phyloP scores from a whole-genome alignment of 2,113 vertebrate genomes.

The Corydoras sp. region DNA sequence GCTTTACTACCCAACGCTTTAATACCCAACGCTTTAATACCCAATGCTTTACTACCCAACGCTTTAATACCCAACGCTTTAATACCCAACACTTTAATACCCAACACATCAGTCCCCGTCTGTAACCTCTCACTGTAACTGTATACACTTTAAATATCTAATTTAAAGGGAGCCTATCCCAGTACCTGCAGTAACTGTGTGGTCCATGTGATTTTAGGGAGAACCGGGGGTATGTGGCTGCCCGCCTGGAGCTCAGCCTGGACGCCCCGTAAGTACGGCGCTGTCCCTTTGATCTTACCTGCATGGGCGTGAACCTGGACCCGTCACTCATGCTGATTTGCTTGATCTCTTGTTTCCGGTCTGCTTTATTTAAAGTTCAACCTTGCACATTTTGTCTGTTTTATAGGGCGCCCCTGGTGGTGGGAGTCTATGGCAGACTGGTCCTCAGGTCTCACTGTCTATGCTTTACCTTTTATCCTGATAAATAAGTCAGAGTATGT shows the following conservation, averaged over 20 bases:
- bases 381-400: constrained; percentile 34
- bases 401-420: background rate
- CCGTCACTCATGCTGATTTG: background rate
- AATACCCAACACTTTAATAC: too few species aligned
- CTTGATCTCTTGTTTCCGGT: background rate
- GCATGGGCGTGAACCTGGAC: constrained; percentile 5
- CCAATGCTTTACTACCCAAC: too few species aligned
- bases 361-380: constrained; percentile 10
- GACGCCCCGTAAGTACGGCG: constrained; percentile 79
- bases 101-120: too few species aligned
- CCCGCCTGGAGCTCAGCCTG: constrained; percentile 53
- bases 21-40: too few species aligned
- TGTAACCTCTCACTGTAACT: too few species aligned
- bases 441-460: background rate
- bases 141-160: too few species aligned
- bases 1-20: too few species aligned
- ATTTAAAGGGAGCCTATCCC: too few species aligned
- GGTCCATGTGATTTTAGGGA: constrained; percentile 62
- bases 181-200: background rate
- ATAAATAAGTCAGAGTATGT: too few species aligned
- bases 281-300: background rate
- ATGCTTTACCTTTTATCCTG: too few species aligned
- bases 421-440: background rate
- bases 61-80: too few species aligned
- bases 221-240: constrained; percentile 81